phyloP scores from a whole-genome alignment of 1,140 invertebrate genomes.

The Drosophila bifasciata region DNA sequence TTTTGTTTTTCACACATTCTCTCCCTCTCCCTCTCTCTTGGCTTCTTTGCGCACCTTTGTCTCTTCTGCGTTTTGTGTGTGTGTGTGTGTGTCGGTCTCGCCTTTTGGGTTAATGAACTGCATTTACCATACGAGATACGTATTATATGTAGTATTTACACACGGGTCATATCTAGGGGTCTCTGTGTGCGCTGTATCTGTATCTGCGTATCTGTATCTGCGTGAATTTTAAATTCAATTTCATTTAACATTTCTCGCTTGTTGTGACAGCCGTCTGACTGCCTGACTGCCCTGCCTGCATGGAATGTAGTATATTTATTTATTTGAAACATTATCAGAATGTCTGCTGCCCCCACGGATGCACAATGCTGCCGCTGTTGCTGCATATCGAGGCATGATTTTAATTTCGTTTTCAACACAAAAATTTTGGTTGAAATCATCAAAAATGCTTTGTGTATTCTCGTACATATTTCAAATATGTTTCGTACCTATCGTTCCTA shows the following conservation, averaged over 20 bases:
- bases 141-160: constrained; percentile 14
- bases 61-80: constrained; percentile 16
- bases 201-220: background rate
- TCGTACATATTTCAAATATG: constrained; percentile 32
- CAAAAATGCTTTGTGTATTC: constrained; percentile 28
- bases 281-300: too few species aligned
- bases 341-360: too few species aligned
- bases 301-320: too few species aligned
- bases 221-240: constrained; percentile 36
- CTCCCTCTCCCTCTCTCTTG: constrained; percentile 2
- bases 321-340: too few species aligned
- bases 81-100: constrained; percentile 16
- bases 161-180: constrained; percentile 37
- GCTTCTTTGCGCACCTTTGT: too few species aligned
- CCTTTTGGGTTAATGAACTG: constrained; percentile 55
- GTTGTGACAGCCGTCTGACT: background rate
- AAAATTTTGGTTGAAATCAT: constrained; percentile 29
- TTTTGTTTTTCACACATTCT: constrained; percentile 25
- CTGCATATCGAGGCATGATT: constrained; percentile 1
- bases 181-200: constrained; percentile 5
- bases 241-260: constrained; percentile 1
- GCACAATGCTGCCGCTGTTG: too few species aligned
- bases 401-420: constrained; percentile 47
- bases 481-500: background rate
- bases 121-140: constrained; percentile 15